Base-by-base conservation (phyloP, 1,140 invertebrate species). In the Fopius arisanus region DNA sequence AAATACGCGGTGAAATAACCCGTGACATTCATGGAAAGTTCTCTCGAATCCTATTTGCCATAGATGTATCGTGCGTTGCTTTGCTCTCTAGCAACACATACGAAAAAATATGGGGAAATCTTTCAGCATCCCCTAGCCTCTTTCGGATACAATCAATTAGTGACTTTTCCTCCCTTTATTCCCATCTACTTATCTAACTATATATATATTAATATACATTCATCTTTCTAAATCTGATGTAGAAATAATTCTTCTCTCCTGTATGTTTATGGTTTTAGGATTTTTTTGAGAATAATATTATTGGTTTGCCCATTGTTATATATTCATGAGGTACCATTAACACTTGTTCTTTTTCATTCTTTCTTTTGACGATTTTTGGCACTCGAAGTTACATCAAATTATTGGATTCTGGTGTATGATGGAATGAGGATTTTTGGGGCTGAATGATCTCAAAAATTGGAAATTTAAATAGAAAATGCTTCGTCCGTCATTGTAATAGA, bases 121-220 rank as follows among this genome's bases (percentile, higher is more conserved):
- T 54, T n/a, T 48, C 43, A 4, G 43, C n/a, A 37, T 37, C n/a
- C n/a, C n/a, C n/a, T n/a, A n/a, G n/a, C n/a, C n/a, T n/a, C n/a
- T n/a, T n/a, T n/a, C n/a, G n/a, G n/a, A n/a, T 43, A 78, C 82
- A 82, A 79, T 78, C 65, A 79, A 70, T 54, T 59, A 73, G 72
- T 73, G 21, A 68, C 48, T 43, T 66, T 81, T 79, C 78, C 78
- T 80, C 23, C 40, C 40, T 43, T 43, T n/a, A 62, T 82, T 81
- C 78, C 80, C 79, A 75, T 84, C 81, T 84, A 83, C 78, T 84
- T 82, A 84, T 77, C 79, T 84, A 84, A 84, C 84, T 84, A 85
- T 84, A 83, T 82, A 79, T 82, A 78, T 84, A 77, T 84, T 77
- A 76, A 77, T 75, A 59, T 79, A 78, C 82, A 79, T 82, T 82